Evolutionary conservation across 2,113 vertebrate species (phyloP).

Genomic region (Oophaga pumilio): DNA sequence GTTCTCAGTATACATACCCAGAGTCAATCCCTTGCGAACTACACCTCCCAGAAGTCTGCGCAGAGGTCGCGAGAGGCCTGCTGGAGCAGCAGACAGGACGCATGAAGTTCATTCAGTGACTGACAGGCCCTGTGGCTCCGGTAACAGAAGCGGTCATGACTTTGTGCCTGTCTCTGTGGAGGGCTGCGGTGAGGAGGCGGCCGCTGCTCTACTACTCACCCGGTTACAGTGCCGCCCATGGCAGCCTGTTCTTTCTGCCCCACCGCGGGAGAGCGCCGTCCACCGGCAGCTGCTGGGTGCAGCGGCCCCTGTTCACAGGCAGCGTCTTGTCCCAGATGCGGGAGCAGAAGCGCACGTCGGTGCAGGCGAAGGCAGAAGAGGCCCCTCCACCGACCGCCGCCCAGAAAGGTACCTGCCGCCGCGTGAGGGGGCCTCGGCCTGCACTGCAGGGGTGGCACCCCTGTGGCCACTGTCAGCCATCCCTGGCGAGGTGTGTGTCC

Average conservation of each 20-base stretch:
- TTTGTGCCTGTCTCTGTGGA: conserved; percentile 17
- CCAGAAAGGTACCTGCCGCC: conserved; percentile 77
- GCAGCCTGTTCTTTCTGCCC: neutral
- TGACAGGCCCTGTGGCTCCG: neutral
- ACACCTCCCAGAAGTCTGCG: conserved; percentile 62
- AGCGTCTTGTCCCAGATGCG: conserved; percentile 8
- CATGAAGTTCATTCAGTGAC: conserved; percentile 16
- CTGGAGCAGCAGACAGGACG: neutral
- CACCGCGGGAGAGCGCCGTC: neutral
- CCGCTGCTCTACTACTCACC: neutral
- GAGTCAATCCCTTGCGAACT: conserved; percentile 57
- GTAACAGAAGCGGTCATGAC: neutral
- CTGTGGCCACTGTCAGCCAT: too few relatives aligned
- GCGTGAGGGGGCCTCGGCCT: too few relatives aligned
- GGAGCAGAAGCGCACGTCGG: conserved; percentile 61
- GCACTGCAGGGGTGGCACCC: too few relatives aligned
- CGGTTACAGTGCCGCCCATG: neutral
- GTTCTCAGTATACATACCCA: fast-evolving
- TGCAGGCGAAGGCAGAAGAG: conserved; percentile 64
- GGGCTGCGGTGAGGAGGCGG: neutral
- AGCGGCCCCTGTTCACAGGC: conserved; percentile 66
- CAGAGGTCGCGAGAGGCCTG: neutral
- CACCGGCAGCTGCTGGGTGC: neutral
- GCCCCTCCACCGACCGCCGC: conserved; percentile 69
- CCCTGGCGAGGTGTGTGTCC: too few relatives aligned